These are phyloP conservation scores for Rhadinocentrus ornatus DNA, from an alignment of 2,797 vertebrate species.

Conservation along the genomic window DNA sequence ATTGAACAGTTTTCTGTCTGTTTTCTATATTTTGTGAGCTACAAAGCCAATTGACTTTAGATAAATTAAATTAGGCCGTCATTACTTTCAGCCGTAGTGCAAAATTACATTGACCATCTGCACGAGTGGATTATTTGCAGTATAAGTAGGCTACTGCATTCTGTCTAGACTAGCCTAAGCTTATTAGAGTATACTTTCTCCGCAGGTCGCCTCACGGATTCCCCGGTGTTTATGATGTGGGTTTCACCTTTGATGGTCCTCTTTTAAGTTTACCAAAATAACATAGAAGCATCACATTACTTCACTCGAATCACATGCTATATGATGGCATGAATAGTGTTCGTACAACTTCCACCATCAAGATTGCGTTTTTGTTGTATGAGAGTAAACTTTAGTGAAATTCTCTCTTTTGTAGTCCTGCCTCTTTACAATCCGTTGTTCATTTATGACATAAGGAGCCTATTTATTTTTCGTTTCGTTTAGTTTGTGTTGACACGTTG, in stretches of 20 bases:
- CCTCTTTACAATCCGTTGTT: conserved; percentile 1
- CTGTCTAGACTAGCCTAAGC: conserved; percentile 61
- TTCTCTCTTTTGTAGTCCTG: conserved; percentile 15
- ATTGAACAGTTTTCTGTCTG: neutral
- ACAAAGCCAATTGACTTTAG: neutral
- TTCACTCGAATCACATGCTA: neutral
- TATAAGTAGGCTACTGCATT: conserved; percentile 28
- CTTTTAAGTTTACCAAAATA: neutral
- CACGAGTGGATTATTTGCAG: conserved; percentile 45
- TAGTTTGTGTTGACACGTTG: conserved; percentile 48
- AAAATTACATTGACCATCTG: conserved; percentile 42
- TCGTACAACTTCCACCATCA: neutral
- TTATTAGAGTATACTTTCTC: conserved; percentile 69
- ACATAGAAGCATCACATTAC: neutral
- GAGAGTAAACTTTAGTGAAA: neutral
- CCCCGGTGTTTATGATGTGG: conserved; percentile 24
- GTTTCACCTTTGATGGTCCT: conserved; percentile 2
- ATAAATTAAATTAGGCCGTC: neutral
- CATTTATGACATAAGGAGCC: conserved; percentile 3
- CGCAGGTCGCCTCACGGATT: conserved; percentile 38
- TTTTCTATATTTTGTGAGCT: neutral
- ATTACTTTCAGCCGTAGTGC: conserved; percentile 10
- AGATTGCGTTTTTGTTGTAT: neutral
- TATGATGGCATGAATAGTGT: neutral
- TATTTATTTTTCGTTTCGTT: conserved; percentile 19